A percentile compares a stretch with the other conserved stretches of the same genome.
phyloP scores from a whole-genome alignment of 2,888 invertebrate species.

The Eretmocerus hayati region DNA sequence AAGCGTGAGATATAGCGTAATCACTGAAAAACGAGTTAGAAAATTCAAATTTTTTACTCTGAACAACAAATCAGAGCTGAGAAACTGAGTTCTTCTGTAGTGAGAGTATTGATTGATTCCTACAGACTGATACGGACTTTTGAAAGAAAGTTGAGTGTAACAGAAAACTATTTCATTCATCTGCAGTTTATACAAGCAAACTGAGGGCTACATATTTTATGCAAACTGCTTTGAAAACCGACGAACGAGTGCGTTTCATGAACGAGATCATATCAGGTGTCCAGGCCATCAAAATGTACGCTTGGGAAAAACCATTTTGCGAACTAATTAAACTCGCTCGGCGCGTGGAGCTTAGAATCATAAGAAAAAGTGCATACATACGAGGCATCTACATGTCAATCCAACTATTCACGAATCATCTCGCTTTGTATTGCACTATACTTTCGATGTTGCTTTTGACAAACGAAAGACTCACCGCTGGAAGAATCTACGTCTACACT shows the following conservation, averaged over 20 bases:
- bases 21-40: too few species aligned
- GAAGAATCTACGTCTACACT: slow-evolving; percentile 56
- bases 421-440: slow-evolving; percentile 70
- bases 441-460: slow-evolving; percentile 60
- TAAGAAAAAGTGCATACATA: slow-evolving; percentile 57
- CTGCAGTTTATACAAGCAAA: slow-evolving; percentile 44
- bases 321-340: slow-evolving; percentile 55
- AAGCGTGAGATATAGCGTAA: too few species aligned
- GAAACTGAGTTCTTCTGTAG: too few species aligned
- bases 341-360: slow-evolving; percentile 50
- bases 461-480: slow-evolving; percentile 64
- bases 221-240: slow-evolving; percentile 57
- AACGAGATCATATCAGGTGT: too few species aligned
- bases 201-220: slow-evolving; percentile 46
- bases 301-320: too few species aligned
- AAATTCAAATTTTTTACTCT: too few species aligned
- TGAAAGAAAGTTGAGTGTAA: too few species aligned
- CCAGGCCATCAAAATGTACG: too few species aligned
- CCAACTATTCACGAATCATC: slow-evolving; percentile 72
- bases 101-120: too few species aligned
- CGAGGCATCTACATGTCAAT: slow-evolving; percentile 67
- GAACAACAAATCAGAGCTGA: too few species aligned
- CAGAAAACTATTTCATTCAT: neutral
- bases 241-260: slow-evolving; percentile 70
- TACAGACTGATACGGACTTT: too few species aligned